A percentile compares a stretch with the other conserved stretches of the same genome.
Conservation (phyloP, 1,140 invertebrate genomes). For the Drosophila nigromelanica region DNA sequence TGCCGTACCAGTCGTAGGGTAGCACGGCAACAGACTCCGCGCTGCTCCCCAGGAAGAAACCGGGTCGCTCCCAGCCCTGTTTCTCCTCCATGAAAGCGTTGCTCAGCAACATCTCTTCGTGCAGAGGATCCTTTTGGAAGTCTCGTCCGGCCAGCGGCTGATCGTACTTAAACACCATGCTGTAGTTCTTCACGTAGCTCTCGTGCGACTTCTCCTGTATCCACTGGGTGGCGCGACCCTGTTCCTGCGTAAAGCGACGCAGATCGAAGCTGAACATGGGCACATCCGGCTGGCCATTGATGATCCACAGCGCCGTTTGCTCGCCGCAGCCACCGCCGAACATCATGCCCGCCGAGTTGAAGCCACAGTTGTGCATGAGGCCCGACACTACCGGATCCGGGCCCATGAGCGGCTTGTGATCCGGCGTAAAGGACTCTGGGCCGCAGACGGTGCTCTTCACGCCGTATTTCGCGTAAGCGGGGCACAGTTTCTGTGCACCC, state of each 20-base stretch:
- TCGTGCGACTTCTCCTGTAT: constrained; percentile 92
- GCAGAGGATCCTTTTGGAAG: constrained; percentile 88
- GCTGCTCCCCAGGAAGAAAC: constrained; percentile 85
- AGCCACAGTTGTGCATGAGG: constrained; percentile 93
- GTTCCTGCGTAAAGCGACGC: constrained; percentile 89
- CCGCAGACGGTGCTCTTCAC: constrained; percentile 94
- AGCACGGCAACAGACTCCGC: constrained; percentile 85
- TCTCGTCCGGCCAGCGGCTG: constrained; percentile 93
- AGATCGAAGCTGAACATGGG: constrained; percentile 95
- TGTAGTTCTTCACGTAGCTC: constrained; percentile 94
- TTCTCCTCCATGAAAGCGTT: constrained; percentile 92
- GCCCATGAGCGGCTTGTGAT: constrained; percentile 93
- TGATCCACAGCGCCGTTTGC: constrained; percentile 93
- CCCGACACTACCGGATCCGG: constrained; percentile 69
- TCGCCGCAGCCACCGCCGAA: constrained; percentile 93
- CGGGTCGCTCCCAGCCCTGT: constrained; percentile 94
- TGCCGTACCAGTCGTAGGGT: constrained; percentile 93
- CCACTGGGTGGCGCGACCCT: constrained; percentile 89
- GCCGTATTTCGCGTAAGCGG: constrained; percentile 89
- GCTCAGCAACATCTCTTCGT: constrained; percentile 85
- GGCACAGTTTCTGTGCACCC: constrained; percentile 89
- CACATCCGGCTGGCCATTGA: constrained; percentile 90
- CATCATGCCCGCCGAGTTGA: constrained; percentile 96
- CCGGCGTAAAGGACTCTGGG: constrained; percentile 94
- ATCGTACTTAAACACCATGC: constrained; percentile 92